phyloP scores from a whole-genome alignment of 2,797 vertebrate species.

The Borostomias antarcticus region DNA sequence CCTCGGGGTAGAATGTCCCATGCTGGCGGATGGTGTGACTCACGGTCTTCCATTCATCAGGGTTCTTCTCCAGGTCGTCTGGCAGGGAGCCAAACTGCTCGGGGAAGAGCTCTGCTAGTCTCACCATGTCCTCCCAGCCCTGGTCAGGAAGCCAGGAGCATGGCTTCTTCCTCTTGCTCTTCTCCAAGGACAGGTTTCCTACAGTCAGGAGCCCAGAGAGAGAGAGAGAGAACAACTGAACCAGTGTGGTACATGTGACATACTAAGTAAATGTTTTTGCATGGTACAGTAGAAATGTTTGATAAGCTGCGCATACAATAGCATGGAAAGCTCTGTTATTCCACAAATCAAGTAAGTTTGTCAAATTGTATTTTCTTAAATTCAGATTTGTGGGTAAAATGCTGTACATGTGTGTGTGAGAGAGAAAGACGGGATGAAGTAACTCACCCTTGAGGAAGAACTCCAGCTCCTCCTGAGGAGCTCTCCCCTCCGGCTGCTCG shows the following conservation, averaged over 20 bases:
- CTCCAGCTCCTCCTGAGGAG: constrained; percentile 90
- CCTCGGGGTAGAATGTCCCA: too few species aligned
- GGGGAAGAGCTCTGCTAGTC: constrained; percentile 83
- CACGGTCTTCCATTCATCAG: constrained; percentile 85
- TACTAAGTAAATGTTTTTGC: neutral
- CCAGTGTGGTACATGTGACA: too few species aligned
- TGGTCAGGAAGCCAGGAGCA: constrained; percentile 89
- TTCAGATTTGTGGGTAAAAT: too few species aligned
- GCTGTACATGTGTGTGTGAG: too few species aligned
- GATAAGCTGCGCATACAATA: too few species aligned
- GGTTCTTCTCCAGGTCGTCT: constrained; percentile 81
- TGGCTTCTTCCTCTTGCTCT: constrained; percentile 82
- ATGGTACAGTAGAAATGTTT: too few species aligned
- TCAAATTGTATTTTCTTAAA: too few species aligned
- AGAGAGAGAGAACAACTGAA: constrained; percentile 13
- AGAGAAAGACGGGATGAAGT: neutral
- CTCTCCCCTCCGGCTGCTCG: constrained; percentile 85
- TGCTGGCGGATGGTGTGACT: constrained; percentile 50
- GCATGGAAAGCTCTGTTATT: too few species aligned
- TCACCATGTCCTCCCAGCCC: constrained; percentile 93
- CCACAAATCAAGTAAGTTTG: too few species aligned
- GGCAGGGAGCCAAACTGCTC: constrained; percentile 82
- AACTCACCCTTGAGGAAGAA: constrained; percentile 94
- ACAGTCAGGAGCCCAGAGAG: neutral
- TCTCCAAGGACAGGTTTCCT: constrained; percentile 96